A percentile compares a stretch with the other conserved stretches of the same genome.
Conservation (phyloP, 2,888 invertebrate genomes). For the Acleris sparsana region DNA sequence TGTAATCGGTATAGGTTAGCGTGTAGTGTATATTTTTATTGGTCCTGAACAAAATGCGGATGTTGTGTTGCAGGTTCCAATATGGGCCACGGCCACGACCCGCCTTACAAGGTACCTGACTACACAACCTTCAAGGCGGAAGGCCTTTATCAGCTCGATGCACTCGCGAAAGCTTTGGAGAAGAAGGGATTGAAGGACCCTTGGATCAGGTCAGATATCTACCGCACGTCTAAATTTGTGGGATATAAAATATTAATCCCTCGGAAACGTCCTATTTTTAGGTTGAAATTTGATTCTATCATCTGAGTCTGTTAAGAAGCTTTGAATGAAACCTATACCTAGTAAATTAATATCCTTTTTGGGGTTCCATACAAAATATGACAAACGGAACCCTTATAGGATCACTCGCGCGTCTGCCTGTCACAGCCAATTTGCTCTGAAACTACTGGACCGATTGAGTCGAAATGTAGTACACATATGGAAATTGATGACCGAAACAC, state of each 20-base stretch:
- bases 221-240: not conserved
- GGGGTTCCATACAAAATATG: too few species aligned
- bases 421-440: too few species aligned
- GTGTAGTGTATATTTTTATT: constrained; percentile 39
- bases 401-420: too few species aligned
- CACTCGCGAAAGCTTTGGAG: constrained; percentile 86
- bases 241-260: too few species aligned
- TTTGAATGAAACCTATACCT: too few species aligned
- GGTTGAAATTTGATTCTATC: not conserved
- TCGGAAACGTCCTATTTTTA: too few species aligned
- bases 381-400: too few species aligned
- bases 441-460: too few species aligned
- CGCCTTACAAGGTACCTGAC: constrained; percentile 86
- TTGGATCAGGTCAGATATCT: constrained; percentile 88
- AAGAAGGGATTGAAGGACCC: constrained; percentile 91
- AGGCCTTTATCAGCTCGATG: constrained; percentile 85
- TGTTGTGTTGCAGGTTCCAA: constrained; percentile 34
- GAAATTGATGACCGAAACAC: too few species aligned
- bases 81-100: constrained; percentile 70
- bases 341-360: too few species aligned
- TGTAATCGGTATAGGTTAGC: constrained; percentile 54
- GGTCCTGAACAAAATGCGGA: constrained; percentile 13
- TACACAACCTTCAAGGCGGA: constrained; percentile 89
- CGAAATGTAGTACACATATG: too few species aligned
- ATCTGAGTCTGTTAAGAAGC: too few species aligned